Evolutionary conservation across 2,888 invertebrate species (phyloP), one percentile per base, ranked within the genome.

Genomic region (Tipula vernalis): DNA sequence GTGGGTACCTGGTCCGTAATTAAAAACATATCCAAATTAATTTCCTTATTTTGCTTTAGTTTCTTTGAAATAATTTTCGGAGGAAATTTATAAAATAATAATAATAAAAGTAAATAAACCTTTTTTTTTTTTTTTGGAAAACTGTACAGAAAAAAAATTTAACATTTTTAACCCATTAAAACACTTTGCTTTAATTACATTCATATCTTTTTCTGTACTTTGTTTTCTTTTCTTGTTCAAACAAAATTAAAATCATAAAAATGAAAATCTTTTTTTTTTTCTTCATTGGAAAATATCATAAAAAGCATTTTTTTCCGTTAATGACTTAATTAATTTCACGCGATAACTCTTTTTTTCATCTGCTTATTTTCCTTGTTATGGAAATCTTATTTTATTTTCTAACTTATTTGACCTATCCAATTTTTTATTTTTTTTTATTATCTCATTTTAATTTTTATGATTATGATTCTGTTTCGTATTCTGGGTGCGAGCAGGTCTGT

Each of bases 121-220:
- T 71, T 71, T 71, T 71, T 71, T 71, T 71, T 71, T 71, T 28
- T 71, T 71, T 51, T 71, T 2, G 28, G 28, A 71, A 51, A 6
- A 28, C 8, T 71, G 28, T 28, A 28, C 12, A 51, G 39, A 15
- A 71, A 71, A 28, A 71, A 71, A 28, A 71, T 28, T 28, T 71
- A 71, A 71, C 71, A 71, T 71, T 71, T 71, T 71, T 71, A 71
- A 71, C 71, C 71, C 71, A 71, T 71, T 71, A 71, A 71, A 71
- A 71, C 71, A 71, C 71, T 71, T 71, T 71, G 71, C 71, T 71
- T 71, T 71, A 71, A 71, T 71, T 71, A 71, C 71, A 71, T 71
- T 28, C 71, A 71, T 71, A 71, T 71, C 71, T 71, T 71, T 71
- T 57, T n/a, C 8, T 51, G 51, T 71, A 71, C 71, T 71, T 71